Evolutionary conservation across 2,113 vertebrate species (phyloP), one percentile per base, ranked within the genome.

Genomic region (Rhea pennata): DNA sequence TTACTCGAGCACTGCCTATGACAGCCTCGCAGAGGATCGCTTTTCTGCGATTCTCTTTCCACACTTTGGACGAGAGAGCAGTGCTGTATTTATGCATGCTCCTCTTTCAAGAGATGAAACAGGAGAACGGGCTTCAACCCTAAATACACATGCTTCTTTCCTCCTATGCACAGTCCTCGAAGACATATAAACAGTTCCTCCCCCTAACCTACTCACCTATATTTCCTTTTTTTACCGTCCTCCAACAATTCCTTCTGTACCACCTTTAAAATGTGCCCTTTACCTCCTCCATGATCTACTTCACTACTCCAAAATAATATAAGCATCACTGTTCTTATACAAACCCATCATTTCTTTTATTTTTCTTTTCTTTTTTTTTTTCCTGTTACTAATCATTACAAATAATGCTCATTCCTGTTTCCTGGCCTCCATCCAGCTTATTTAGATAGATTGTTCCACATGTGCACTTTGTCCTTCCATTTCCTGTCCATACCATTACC

Each of bases 371-470:
- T 36, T 36, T 36, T 36, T 36, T 36, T 36, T 36, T 36, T 36
- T 36, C 6, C 36, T 36, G 36, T 36, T 67, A 61, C 71, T 92
- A 92, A 96, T 93, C 91, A 61, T 0, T 42, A 88, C 58, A 87
- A 91, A 90, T 56, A 75, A n/a, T 87, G 88, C 78, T 74, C 74
- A 87, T 88, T 61, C 90, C 91, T 94, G 78, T 46, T 88, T 87
- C 87, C 94, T 95, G 96, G 93, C 84, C 76, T 64, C 50, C 58
- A 64, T 69, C 88, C 87, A 96, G 96, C 89, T 95, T 90, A 96
- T 95, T 95, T 84, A 88, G 95, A 92, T 81, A 90, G 93, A 95
- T 88, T 84, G 90, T 88, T 95, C 92, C 95, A 95, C 84, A 94
- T 93, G 90, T 94, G 95, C 91, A 91, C 95, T 84, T 91, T 84